These are phyloP conservation scores for Chelonia mydas DNA, from an alignment of 2,797 vertebrate species.

Conservation along the genomic window DNA sequence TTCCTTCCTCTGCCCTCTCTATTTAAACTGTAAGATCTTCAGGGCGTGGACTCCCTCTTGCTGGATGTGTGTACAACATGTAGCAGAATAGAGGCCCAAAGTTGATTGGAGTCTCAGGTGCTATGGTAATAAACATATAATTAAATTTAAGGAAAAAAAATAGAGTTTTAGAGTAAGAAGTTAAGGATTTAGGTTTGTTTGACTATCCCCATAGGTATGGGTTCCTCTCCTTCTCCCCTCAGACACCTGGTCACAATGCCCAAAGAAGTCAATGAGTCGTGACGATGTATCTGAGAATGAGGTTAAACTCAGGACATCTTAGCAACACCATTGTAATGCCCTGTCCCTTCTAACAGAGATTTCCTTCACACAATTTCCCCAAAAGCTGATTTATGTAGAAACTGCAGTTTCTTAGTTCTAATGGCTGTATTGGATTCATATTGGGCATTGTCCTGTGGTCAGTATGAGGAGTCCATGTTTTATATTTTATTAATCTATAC, in stretches of 20 bases:
- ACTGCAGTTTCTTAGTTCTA: background rate
- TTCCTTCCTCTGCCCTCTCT: background rate
- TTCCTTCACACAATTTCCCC: background rate
- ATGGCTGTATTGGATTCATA: background rate
- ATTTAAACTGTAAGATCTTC: accelerated
- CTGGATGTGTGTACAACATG: background rate
- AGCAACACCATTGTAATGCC: background rate
- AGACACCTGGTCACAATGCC: background rate
- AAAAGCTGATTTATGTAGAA: background rate
- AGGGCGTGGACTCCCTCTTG: background rate
- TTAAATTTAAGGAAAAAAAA: background rate
- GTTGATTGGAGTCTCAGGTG: background rate
- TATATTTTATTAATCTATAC: no score
- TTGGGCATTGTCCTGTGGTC: background rate
- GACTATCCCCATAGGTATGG: no score
- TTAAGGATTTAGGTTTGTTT: background rate
- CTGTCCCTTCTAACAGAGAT: background rate
- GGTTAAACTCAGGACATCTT: background rate
- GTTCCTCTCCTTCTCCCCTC: background rate
- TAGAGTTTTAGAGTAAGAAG: background rate
- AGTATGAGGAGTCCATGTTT: no score
- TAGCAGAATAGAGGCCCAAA: background rate
- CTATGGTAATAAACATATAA: background rate
- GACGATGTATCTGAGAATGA: background rate
- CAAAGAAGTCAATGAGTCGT: background rate